phyloP scores from a whole-genome alignment of 2,797 vertebrate species.

The Spinus olivaceus region DNA sequence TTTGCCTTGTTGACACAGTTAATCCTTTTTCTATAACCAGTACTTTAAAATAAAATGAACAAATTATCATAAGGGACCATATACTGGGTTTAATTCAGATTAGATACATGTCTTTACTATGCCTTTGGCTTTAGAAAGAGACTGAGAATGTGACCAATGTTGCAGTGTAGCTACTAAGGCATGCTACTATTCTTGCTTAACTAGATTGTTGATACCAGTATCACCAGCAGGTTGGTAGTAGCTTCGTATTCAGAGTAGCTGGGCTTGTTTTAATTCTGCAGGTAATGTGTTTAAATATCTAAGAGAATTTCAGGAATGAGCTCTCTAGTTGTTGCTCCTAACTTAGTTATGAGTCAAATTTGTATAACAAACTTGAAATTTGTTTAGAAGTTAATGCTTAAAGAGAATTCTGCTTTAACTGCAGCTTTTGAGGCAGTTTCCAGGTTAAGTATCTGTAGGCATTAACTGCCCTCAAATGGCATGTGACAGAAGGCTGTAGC shows the following conservation, averaged over 20 bases:
- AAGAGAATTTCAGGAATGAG: not conserved
- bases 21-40: not conserved
- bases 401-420: not conserved
- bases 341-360: not conserved
- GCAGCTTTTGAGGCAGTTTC: not conserved
- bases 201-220: not conserved
- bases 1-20: not conserved
- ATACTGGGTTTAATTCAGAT: not conserved
- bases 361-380: not conserved
- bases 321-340: not conserved
- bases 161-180: not conserved
- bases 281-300: not conserved
- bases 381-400: not conserved
- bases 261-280: not conserved
- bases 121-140: not conserved
- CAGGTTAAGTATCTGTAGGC: not conserved
- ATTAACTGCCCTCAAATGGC: not conserved
- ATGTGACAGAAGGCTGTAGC: not conserved
- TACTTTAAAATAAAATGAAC: not conserved
- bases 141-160: not conserved
- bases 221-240: not conserved
- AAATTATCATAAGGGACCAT: rapidly evolving
- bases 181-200: not conserved
- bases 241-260: not conserved
- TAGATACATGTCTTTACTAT: not conserved